Conservation (phyloP, 1,140 invertebrate species). For the Xylocopa sonorina region DNA sequence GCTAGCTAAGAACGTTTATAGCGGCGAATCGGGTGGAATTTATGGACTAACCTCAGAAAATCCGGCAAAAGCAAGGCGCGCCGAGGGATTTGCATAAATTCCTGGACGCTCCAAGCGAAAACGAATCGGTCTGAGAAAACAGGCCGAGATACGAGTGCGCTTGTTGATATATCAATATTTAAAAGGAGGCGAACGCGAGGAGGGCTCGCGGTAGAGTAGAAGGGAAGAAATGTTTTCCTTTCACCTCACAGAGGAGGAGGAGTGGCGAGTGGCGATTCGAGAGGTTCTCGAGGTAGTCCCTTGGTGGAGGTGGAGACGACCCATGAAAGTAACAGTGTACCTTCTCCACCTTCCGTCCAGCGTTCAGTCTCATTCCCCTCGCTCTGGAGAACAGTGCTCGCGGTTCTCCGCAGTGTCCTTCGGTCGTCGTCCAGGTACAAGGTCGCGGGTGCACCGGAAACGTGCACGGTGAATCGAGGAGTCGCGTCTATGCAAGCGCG, state of each 20-base stretch:
- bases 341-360: conserved; percentile 34
- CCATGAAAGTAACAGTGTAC: conserved; percentile 81
- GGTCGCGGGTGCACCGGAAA: conserved; percentile 56
- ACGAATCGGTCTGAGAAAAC: background rate
- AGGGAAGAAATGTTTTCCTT: conserved; percentile 77
- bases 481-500: conserved; percentile 25
- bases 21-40: background rate
- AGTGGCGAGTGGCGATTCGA: conserved; percentile 39
- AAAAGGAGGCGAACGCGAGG: background rate
- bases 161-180: conserved; percentile 13
- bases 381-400: conserved; percentile 61
- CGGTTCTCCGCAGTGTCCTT: conserved; percentile 23
- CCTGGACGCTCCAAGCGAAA: background rate
- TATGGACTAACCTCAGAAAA: background rate
- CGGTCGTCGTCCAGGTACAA: conserved; percentile 51
- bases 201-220: conserved; percentile 11
- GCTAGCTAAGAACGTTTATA: too few species aligned
- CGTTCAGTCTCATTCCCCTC: conserved; percentile 64
- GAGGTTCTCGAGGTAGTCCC: background rate
- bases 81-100: conserved; percentile 8
- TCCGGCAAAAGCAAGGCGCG: background rate
- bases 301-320: conserved; percentile 70
- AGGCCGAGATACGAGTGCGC: background rate
- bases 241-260: conserved; percentile 67
- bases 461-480: conserved; percentile 23